These are phyloP conservation scores for Erynnis tages DNA, from an alignment of 2,888 invertebrate genomes.

Conservation along the genomic window DNA sequence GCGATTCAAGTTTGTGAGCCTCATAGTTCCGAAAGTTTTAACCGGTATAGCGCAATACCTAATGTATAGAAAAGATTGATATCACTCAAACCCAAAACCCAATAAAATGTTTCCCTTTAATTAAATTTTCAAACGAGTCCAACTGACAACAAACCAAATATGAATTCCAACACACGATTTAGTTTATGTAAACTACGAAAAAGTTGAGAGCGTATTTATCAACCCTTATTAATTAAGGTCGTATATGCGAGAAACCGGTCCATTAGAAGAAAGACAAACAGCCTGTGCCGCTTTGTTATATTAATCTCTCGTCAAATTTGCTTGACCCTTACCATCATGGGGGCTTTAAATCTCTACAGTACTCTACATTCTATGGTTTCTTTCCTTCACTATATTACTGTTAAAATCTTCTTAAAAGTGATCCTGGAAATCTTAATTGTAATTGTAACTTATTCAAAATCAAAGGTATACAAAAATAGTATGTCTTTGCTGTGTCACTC, in stretches of 20 bases:
- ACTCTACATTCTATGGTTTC: constrained; percentile 33
- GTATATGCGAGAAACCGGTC: constrained; percentile 48
- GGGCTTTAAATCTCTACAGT: constrained; percentile 44
- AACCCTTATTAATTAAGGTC: constrained; percentile 45
- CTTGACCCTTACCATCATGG: constrained; percentile 51
- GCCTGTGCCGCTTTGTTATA: constrained; percentile 52
- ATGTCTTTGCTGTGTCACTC: no score
- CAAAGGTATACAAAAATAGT: no score
- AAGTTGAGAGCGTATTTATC: constrained; percentile 24
- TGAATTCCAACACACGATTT: constrained; percentile 3
- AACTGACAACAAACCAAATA: constrained; percentile 7
- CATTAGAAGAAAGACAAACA: constrained; percentile 72
- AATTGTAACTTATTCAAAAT: no score
- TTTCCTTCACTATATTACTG: neutral
- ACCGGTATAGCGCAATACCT: no score
- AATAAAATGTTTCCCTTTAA: constrained; percentile 15
- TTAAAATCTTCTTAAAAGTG: no score
- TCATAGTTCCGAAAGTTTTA: no score
- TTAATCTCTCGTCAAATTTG: constrained; percentile 72
- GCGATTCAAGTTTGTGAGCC: no score
- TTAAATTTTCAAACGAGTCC: neutral
- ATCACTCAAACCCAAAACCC: no score
- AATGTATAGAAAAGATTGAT: no score
- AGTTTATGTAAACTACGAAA: constrained; percentile 5
- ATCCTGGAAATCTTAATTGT: no score